These are phyloP conservation scores for Stegastes partitus DNA, from an alignment of 2,113 vertebrate genomes.

Conservation along the genomic window DNA sequence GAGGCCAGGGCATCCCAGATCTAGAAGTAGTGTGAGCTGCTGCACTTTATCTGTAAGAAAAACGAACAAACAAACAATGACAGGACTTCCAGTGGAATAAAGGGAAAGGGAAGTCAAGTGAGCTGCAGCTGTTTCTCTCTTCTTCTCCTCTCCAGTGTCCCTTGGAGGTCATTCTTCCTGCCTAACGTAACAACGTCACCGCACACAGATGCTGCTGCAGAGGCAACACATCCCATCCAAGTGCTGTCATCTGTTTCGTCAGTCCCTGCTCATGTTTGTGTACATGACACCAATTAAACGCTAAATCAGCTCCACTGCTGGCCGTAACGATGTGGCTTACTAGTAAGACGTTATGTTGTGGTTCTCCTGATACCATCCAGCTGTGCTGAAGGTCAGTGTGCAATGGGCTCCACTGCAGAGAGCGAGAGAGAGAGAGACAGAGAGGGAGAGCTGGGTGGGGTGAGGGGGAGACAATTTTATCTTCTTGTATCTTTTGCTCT, in stretches of 20 bases:
- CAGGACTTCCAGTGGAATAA: constrained; percentile 65
- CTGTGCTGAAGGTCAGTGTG: constrained; percentile 51
- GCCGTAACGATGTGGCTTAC: constrained; percentile 13
- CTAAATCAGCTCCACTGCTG: constrained; percentile 10
- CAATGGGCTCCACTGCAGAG: constrained; percentile 4
- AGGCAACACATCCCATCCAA: constrained; percentile 28
- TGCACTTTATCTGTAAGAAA: constrained; percentile 13
- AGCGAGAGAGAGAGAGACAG: background rate
- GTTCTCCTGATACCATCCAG: constrained; percentile 57
- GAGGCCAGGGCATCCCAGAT: constrained; percentile 26
- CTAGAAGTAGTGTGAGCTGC: constrained; percentile 11
- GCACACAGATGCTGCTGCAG: constrained; percentile 47
- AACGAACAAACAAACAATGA: constrained; percentile 59
- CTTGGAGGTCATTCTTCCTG: constrained; percentile 67
- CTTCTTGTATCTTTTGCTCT: constrained; percentile 17
- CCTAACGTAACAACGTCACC: constrained; percentile 47
- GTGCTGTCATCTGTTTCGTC: constrained; percentile 38
- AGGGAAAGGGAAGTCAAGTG: constrained; percentile 46
- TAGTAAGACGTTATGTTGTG: constrained; percentile 18
- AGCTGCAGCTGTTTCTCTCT: constrained; percentile 51
- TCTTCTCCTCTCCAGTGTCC: constrained; percentile 44
- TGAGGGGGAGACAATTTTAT: background rate
- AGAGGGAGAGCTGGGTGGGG: background rate
- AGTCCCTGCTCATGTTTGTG: background rate
- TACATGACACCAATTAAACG: constrained; percentile 45